These are phyloP conservation scores for Leucoptera coffeella DNA, from an alignment of 2,888 invertebrate genomes.

Conservation along the genomic window DNA sequence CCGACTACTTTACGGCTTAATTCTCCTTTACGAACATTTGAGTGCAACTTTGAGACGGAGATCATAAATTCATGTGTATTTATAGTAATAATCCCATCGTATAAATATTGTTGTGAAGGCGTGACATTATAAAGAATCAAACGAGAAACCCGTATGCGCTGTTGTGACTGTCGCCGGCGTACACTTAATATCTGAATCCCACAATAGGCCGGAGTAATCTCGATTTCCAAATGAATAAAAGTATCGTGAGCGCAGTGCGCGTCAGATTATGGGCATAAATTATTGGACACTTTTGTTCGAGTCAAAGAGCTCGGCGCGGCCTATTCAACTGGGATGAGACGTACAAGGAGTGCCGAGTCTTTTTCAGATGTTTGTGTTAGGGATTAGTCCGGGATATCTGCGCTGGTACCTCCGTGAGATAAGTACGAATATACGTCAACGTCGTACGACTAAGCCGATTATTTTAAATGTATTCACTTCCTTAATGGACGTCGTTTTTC, in stretches of 20 bases:
- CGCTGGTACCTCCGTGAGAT: constrained; percentile 51
- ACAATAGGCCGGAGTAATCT: constrained; percentile 20
- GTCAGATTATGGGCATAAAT: constrained; percentile 53
- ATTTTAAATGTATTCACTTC: constrained; percentile 55
- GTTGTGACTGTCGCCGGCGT: constrained; percentile 38
- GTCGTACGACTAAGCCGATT: constrained; percentile 52
- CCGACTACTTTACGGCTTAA: constrained; percentile 18
- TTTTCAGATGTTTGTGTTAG: constrained; percentile 49
- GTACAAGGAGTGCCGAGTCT: constrained; percentile 46
- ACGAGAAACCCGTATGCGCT: constrained; percentile 24
- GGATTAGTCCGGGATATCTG: constrained; percentile 49
- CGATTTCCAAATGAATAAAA: constrained; percentile 28
- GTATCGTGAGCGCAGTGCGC: constrained; percentile 17
- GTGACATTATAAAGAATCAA: constrained; percentile 24
- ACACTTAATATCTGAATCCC: constrained; percentile 26
- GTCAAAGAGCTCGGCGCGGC: constrained; percentile 30
- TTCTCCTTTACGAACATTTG: constrained; percentile 14
- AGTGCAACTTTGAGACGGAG: no score
- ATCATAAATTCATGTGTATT: constrained; percentile 15
- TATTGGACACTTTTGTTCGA: constrained; percentile 49
- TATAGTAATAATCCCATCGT: constrained; percentile 17
- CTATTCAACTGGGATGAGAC: constrained; percentile 45
- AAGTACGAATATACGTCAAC: constrained; percentile 54
- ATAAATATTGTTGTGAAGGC: constrained; percentile 16
- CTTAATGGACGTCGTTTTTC: constrained; percentile 53